Percentiles rank a stretch among this genome's conserved stretches.
These are phyloP conservation scores for Nebria brevicollis DNA, from an alignment of 2,888 invertebrate genomes.

Conservation along the genomic window DNA sequence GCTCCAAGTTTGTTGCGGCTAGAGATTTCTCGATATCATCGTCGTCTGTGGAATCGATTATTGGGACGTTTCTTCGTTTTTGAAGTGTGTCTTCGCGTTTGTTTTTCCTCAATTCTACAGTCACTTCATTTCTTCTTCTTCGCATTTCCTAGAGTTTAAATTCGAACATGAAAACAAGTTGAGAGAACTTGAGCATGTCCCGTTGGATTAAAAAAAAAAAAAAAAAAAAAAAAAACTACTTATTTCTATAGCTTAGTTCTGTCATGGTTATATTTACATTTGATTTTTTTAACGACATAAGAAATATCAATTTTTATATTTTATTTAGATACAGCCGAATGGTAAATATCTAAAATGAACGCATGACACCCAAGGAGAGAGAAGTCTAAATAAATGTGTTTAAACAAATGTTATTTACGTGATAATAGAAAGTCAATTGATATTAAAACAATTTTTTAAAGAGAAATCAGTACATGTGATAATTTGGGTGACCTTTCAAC, in stretches of 20 bases:
- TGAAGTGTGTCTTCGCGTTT: conserved; percentile 97
- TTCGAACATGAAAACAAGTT: conserved; percentile 2
- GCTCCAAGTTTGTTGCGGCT: conserved; percentile 78
- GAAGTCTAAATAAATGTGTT: background rate
- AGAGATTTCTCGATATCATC: conserved; percentile 77
- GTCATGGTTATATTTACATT: too few species aligned
- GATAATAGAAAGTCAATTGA: conserved; percentile 34
- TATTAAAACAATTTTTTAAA: conserved; percentile 14
- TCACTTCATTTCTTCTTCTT: conserved; percentile 94
- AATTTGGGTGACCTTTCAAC: conserved; percentile 40
- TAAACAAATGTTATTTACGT: background rate
- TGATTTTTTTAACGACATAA: too few species aligned
- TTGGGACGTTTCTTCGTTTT: conserved; percentile 95
- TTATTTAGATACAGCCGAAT: too few species aligned
- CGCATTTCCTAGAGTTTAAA: conserved; percentile 86
- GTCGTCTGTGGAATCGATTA: conserved; percentile 85
- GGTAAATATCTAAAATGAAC: too few species aligned
- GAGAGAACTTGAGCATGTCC: too few species aligned
- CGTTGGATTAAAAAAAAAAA: too few species aligned
- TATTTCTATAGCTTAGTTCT: too few species aligned
- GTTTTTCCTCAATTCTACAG: conserved; percentile 96
- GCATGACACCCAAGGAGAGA: background rate
- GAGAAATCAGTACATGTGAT: conserved; percentile 34
- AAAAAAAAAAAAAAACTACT: too few species aligned
- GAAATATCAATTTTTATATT: too few species aligned